Evolutionary conservation across 1,140 invertebrate species (phyloP).

Genomic region (Oreohelix idahoensis): DNA sequence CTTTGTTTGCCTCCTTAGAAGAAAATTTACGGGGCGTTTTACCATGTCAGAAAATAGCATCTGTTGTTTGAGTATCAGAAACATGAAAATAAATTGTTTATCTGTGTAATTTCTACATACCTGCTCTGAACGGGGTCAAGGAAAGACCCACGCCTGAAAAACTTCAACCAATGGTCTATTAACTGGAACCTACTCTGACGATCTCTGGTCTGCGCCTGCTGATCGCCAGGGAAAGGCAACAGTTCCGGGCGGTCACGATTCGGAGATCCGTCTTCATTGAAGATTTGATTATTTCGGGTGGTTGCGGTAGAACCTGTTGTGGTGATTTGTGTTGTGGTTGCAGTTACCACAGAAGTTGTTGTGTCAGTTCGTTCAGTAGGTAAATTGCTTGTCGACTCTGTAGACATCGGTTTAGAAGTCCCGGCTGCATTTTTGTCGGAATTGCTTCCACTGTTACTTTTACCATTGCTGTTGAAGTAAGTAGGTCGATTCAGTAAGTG

Average conservation of each 20-base stretch:
- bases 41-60: too few relatives aligned
- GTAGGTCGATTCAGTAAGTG: neutral
- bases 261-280: neutral
- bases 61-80: too few relatives aligned
- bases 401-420: neutral
- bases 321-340: neutral
- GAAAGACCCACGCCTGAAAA: neutral
- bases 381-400: too few relatives aligned
- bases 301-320: neutral
- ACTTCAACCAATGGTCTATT: neutral
- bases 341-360: neutral
- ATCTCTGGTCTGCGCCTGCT: neutral
- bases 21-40: too few relatives aligned
- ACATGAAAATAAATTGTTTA: too few relatives aligned
- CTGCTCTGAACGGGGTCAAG: neutral
- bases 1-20: too few relatives aligned
- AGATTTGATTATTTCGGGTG: neutral
- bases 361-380: neutral
- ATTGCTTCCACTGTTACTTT: too few relatives aligned
- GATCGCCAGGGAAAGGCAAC: neutral
- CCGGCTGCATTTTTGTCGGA: neutral
- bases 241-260: neutral
- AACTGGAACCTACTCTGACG: neutral
- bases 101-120: neutral
- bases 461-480: neutral